phyloP scores from a whole-genome alignment of 2,797 vertebrate genomes.

The Anguilla megastoma region DNA sequence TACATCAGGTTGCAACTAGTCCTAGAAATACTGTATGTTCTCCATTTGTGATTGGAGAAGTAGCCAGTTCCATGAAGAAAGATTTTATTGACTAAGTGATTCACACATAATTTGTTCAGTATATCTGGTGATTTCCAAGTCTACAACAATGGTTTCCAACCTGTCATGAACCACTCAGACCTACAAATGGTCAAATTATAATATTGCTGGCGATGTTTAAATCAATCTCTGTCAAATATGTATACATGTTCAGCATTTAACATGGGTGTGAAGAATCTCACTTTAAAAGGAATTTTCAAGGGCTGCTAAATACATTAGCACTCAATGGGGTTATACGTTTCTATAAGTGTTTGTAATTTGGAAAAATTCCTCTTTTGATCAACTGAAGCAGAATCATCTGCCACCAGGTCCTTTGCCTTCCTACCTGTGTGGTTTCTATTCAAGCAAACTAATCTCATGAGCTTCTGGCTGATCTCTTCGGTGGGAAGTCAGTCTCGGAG shows the following conservation, averaged over 20 bases:
- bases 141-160: not conserved
- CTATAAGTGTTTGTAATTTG: not conserved
- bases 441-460: slow-evolving; percentile 2
- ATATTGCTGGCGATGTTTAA: not conserved
- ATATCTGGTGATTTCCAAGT: not conserved
- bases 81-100: not conserved
- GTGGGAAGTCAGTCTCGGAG: slow-evolving; percentile 17
- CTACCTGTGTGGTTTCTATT: slow-evolving; percentile 22
- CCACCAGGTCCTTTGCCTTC: not conserved
- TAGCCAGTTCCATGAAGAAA: not conserved
- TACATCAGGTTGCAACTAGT: not conserved
- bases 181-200: not conserved
- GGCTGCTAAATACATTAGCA: not conserved
- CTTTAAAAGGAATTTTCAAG: not conserved
- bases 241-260: not conserved
- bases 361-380: not conserved
- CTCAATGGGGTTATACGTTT: not conserved
- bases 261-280: not conserved
- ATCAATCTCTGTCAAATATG: not conserved
- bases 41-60: not conserved
- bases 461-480: slow-evolving; percentile 7
- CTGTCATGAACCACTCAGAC: not conserved
- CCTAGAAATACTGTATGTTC: not conserved
- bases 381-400: not conserved
- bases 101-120: not conserved